Conservation (phyloP, 2,888 invertebrate genomes). For the Melinopterus prodromus region DNA sequence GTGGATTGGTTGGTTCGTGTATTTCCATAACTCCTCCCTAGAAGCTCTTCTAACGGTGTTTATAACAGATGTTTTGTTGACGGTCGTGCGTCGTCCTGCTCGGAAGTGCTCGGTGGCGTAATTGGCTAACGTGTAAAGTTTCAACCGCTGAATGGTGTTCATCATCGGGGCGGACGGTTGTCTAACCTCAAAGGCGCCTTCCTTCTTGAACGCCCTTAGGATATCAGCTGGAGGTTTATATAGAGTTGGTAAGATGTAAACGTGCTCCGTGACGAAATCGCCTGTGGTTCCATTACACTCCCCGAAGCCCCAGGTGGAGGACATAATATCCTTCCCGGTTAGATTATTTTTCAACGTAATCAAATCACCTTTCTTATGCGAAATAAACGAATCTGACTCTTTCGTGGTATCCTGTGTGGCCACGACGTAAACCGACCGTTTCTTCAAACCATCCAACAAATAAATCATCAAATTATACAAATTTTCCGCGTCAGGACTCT, state of each 20-base stretch:
- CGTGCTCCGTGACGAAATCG: slow-evolving; percentile 85
- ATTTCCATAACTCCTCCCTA: slow-evolving; percentile 82
- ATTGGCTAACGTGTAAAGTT: slow-evolving; percentile 83
- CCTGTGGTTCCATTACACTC: slow-evolving; percentile 76
- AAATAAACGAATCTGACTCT: slow-evolving; percentile 66
- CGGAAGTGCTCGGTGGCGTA: slow-evolving; percentile 87
- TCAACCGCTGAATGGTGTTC: slow-evolving; percentile 69
- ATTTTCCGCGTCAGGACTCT: slow-evolving; percentile 87
- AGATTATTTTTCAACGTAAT: slow-evolving; percentile 79
- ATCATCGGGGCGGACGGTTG: slow-evolving; percentile 59
- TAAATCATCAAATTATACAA: slow-evolving; percentile 79
- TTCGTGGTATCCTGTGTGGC: slow-evolving; percentile 71
- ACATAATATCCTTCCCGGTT: slow-evolving; percentile 78
- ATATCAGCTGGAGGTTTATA: slow-evolving; percentile 75
- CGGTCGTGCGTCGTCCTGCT: slow-evolving; percentile 55
- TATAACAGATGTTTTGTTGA: slow-evolving; percentile 71
- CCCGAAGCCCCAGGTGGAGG: slow-evolving; percentile 77
- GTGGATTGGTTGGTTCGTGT: slow-evolving; percentile 81
- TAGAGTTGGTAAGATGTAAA: slow-evolving; percentile 87
- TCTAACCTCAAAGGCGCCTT: slow-evolving; percentile 61
- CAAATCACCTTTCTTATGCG: slow-evolving; percentile 77
- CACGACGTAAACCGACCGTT: slow-evolving; percentile 84
- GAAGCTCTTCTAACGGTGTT: slow-evolving; percentile 71
- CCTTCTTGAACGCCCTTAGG: slow-evolving; percentile 71
- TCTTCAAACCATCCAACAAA: slow-evolving; percentile 86